A percentile compares a stretch with the other conserved stretches of the same genome.
Conservation (phyloP, 2,888 invertebrate genomes). For the Latrodectus hesperus region DNA sequence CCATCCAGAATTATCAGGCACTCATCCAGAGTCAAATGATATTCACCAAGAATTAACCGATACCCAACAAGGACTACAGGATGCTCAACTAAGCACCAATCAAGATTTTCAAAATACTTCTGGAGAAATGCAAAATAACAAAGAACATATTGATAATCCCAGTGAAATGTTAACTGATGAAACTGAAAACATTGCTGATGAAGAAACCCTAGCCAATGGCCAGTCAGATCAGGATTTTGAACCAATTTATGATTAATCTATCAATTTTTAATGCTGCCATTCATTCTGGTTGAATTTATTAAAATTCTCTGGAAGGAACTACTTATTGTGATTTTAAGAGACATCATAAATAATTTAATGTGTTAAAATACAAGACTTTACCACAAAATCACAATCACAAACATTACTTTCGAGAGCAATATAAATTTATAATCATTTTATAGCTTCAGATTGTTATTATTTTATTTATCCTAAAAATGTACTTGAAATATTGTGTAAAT, state of each 20-base stretch:
- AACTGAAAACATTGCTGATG: conserved; percentile 3
- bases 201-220: neutral
- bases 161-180: conserved; percentile 7
- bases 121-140: neutral
- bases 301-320: neutral
- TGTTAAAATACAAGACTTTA: no score
- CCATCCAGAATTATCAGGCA: no score
- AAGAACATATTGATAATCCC: neutral
- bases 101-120: neutral
- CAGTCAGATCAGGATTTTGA: conserved; percentile 71
- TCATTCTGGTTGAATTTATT: neutral
- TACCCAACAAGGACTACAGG: neutral
- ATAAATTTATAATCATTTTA: no score
- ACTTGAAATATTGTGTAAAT: no score
- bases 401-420: no score
- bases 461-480: no score
- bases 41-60: neutral
- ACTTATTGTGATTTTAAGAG: no score
- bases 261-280: no score
- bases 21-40: neutral
- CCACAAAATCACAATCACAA: no score
- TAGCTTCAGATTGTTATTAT: no score
- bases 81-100: neutral
- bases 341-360: no score
- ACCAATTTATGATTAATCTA: conserved; percentile 70